Conservation (phyloP, 2,888 invertebrate genomes). For the Hypomecis atomaria region DNA sequence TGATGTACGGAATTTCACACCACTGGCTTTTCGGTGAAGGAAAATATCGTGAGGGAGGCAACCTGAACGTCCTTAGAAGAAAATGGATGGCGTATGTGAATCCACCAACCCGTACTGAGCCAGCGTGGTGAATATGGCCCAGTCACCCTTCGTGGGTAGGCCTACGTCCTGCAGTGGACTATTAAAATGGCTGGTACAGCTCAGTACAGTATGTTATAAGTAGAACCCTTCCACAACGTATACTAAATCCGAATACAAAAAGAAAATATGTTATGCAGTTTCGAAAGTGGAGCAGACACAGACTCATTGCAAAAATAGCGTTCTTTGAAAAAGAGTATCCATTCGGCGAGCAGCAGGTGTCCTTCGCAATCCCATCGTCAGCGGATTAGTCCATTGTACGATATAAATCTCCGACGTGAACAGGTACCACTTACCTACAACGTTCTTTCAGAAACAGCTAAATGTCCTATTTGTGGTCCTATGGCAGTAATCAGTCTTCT, state of each 20-base stretch:
- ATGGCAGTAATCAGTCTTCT: constrained; percentile 46
- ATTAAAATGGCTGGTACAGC: too few relatives aligned
- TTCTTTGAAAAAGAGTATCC: constrained; percentile 59
- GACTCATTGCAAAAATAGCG: constrained; percentile 30
- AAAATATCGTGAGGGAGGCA: too few relatives aligned
- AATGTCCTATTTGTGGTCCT: constrained; percentile 32
- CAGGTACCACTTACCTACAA: constrained; percentile 59
- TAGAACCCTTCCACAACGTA: too few relatives aligned
- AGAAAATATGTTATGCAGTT: constrained; percentile 4
- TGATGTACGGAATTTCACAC: too few relatives aligned
- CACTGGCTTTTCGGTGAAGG: too few relatives aligned
- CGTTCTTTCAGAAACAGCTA: constrained; percentile 55
- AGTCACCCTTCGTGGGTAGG: too few relatives aligned
- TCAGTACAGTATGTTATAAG: too few relatives aligned
- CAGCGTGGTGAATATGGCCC: too few relatives aligned
- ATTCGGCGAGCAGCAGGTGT: constrained; percentile 76
- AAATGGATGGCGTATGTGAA: too few relatives aligned
- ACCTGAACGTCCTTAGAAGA: too few relatives aligned
- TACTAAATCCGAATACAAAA: neutral
- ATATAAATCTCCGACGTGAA: constrained; percentile 69
- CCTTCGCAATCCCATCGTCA: constrained; percentile 74
- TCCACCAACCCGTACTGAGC: too few relatives aligned
- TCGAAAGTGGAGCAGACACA: neutral
- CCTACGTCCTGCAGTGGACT: too few relatives aligned
- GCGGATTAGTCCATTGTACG: constrained; percentile 74